Evolutionary conservation across 2,888 invertebrate genomes (phyloP).

Genomic region (Crematogaster levior): DNA sequence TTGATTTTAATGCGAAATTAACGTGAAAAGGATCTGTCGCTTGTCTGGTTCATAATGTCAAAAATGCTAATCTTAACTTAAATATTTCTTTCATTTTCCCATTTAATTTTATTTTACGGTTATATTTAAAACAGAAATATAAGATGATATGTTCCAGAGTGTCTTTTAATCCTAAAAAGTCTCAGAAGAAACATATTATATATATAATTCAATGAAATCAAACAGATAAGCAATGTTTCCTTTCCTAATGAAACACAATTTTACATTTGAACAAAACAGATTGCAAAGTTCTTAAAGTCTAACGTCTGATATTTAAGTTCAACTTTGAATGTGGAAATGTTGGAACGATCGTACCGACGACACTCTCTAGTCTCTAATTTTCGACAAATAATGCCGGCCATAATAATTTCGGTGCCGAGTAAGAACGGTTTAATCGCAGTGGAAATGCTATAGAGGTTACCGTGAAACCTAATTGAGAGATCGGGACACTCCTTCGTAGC

Average conservation of each 20-base stretch:
- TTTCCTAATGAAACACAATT: not conserved
- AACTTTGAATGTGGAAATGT: not conserved
- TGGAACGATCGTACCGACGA: not conserved
- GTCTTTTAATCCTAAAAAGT: not conserved
- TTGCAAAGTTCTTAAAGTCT: too few relatives aligned
- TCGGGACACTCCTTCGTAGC: constrained; percentile 29
- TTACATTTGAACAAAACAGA: not conserved
- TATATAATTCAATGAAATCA: not conserved
- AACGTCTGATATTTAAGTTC: too few relatives aligned
- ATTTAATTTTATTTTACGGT: not conserved
- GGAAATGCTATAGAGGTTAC: constrained; percentile 39
- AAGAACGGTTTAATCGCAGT: constrained; percentile 61
- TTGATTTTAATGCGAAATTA: constrained; percentile 4
- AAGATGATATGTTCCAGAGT: not conserved
- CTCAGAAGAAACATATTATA: not conserved
- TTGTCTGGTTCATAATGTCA: not conserved
- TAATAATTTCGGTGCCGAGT: constrained; percentile 27
- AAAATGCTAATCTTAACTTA: not conserved
- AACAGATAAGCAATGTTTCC: not conserved
- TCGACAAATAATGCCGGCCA: constrained; percentile 13
- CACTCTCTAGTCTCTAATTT: constrained; percentile 11
- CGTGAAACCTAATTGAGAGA: constrained; percentile 42
- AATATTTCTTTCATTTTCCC: not conserved
- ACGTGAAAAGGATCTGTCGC: not conserved
- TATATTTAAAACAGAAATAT: not conserved